Evolutionary conservation across 2,888 invertebrate genomes (phyloP).

Genomic region (Megalurothrips usitatus): DNA sequence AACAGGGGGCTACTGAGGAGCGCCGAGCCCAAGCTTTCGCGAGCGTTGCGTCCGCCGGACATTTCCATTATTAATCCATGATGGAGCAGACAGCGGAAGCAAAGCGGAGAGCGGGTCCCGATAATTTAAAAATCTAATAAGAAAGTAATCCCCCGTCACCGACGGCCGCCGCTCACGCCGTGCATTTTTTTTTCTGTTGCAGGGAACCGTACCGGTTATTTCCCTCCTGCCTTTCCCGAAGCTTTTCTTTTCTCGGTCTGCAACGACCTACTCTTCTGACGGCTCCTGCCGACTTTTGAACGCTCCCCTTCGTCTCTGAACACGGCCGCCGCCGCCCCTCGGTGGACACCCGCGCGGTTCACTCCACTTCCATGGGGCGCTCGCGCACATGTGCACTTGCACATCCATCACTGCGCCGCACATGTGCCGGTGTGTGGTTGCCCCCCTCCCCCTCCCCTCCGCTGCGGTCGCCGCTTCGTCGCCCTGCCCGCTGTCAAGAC

Average conservation of each 20-base stretch:
- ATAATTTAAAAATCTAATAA: conserved; percentile 22
- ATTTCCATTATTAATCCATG: conserved; percentile 23
- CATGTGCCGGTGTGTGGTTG: too few species aligned
- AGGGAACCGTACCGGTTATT: neutral
- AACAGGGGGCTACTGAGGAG: neutral
- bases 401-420: too few species aligned
- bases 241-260: neutral
- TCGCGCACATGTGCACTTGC: too few species aligned
- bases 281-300: neutral
- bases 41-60: neutral
- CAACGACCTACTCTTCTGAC: neutral
- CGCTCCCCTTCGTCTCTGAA: neutral
- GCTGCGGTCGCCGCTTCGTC: too few species aligned
- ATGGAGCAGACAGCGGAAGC: conserved; percentile 11
- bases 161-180: neutral
- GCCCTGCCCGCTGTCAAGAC: too few species aligned
- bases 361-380: too few species aligned
- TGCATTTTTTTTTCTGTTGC: neutral
- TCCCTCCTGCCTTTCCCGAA: neutral
- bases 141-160: conserved; percentile 7
- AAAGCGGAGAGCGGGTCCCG: neutral
- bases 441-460: too few species aligned
- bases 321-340: too few species aligned
- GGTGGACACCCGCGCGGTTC: too few species aligned
- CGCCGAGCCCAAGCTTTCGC: too few species aligned